A percentile compares a stretch with the other conserved stretches of the same genome.
Conservation (phyloP, 2,797 vertebrate species). For the Amphiprion clarkii region DNA sequence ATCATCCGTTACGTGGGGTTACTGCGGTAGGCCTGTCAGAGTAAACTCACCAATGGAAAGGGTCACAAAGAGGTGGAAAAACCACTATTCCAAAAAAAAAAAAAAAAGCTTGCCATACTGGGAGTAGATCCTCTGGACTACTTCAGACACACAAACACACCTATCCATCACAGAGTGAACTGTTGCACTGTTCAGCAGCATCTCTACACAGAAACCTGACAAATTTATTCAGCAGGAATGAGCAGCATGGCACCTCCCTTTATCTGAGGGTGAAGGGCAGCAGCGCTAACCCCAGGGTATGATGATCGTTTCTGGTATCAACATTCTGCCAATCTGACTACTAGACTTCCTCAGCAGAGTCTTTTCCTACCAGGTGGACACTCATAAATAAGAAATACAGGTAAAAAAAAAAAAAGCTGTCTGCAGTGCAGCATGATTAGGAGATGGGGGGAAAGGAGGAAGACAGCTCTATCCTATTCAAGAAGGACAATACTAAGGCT, state of each 20-base stretch:
- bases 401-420: not conserved
- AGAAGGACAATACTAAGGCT: not conserved
- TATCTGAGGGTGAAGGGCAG: slow-evolving; percentile 11
- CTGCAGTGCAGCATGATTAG: not conserved
- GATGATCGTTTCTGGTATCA: slow-evolving; percentile 38
- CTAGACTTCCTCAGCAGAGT: not conserved
- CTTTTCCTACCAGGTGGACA: slow-evolving; percentile 30
- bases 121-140: slow-evolving; percentile 20
- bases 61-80: slow-evolving; percentile 54
- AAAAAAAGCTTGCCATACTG: slow-evolving; percentile 6
- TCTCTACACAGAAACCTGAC: not conserved
- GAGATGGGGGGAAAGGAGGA: too few relatives aligned
- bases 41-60: slow-evolving; percentile 17
- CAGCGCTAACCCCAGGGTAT: slow-evolving; percentile 11
- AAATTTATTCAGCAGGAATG: slow-evolving; percentile 2
- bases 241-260: slow-evolving; percentile 7
- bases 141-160: slow-evolving; percentile 19
- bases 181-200: not conserved
- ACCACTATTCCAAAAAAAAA: slow-evolving; percentile 36
- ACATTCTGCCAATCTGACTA: slow-evolving; percentile 27
- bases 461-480: not conserved
- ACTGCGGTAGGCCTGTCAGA: slow-evolving; percentile 12
- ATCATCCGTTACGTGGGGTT: too few relatives aligned
- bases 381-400: slow-evolving; percentile 41
- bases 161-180: not conserved